Conservation (phyloP, 2,888 invertebrate genomes). For the Pteria penguin region DNA sequence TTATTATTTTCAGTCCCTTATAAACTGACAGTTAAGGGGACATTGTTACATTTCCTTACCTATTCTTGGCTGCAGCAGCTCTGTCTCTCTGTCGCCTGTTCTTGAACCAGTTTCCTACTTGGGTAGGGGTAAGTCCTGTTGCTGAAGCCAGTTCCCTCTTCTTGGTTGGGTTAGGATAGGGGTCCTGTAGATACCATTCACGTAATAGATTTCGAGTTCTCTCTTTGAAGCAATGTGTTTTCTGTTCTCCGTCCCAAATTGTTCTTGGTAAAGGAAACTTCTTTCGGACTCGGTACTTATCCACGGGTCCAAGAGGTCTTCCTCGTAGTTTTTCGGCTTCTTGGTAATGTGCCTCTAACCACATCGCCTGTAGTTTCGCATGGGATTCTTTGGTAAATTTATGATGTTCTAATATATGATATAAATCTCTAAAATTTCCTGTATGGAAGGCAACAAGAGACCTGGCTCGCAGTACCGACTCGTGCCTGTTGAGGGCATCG, state of each 20-base stretch:
- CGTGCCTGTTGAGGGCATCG: slow-evolving; percentile 89
- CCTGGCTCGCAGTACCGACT: slow-evolving; percentile 91
- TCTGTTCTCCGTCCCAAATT: slow-evolving; percentile 97
- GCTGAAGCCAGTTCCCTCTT: slow-evolving; percentile 94
- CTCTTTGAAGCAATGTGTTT: slow-evolving; percentile 97
- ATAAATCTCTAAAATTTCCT: slow-evolving; percentile 92
- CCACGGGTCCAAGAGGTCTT: slow-evolving; percentile 94
- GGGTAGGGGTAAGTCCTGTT: slow-evolving; percentile 94
- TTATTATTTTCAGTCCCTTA: not conserved
- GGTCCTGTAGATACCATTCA: slow-evolving; percentile 91
- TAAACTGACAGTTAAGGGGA: not conserved
- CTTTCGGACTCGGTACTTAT: slow-evolving; percentile 95
- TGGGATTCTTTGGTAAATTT: slow-evolving; percentile 94
- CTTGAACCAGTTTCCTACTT: slow-evolving; percentile 97
- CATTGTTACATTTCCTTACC: slow-evolving; percentile 83
- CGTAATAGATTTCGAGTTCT: slow-evolving; percentile 94
- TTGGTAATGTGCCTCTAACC: slow-evolving; percentile 96
- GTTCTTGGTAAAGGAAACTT: slow-evolving; percentile 95
- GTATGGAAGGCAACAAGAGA: slow-evolving; percentile 95
- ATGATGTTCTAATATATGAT: slow-evolving; percentile 92
- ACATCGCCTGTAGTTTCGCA: slow-evolving; percentile 92
- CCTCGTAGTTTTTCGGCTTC: slow-evolving; percentile 95
- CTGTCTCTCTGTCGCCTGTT: slow-evolving; percentile 92
- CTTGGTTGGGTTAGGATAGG: slow-evolving; percentile 96
- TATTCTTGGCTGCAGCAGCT: slow-evolving; percentile 97